Evolutionary conservation across 2,888 invertebrate species (phyloP).

Genomic region (Cyrtodaria siliqua): DNA sequence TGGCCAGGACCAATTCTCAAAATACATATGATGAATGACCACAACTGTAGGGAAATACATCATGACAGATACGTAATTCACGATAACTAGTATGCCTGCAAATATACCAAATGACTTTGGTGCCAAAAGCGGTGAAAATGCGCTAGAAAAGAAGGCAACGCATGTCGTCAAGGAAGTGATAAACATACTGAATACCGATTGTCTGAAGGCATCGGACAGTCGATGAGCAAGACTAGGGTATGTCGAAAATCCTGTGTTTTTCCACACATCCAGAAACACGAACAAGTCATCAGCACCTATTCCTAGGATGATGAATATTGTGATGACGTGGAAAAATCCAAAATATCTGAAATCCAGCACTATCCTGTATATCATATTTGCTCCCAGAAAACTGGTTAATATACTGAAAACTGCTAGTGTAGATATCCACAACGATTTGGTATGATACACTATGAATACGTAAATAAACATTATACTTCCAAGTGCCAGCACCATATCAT

Average conservation of each 20-base stretch:
- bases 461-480: slow-evolving; percentile 74
- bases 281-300: slow-evolving; percentile 77
- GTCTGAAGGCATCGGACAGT: slow-evolving; percentile 71
- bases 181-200: slow-evolving; percentile 72
- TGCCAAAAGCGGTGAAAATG: slow-evolving; percentile 75
- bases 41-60: slow-evolving; percentile 73
- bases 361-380: slow-evolving; percentile 74
- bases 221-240: slow-evolving; percentile 69
- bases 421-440: slow-evolving; percentile 74
- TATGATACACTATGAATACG: slow-evolving; percentile 71
- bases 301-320: slow-evolving; percentile 74
- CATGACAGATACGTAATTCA: slow-evolving; percentile 78
- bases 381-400: slow-evolving; percentile 69
- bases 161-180: slow-evolving; percentile 76
- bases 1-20: slow-evolving; percentile 61
- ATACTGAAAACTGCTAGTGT: slow-evolving; percentile 70
- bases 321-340: slow-evolving; percentile 75
- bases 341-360: slow-evolving; percentile 72
- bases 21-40: slow-evolving; percentile 70
- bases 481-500: slow-evolving; percentile 64
- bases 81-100: slow-evolving; percentile 72
- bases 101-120: slow-evolving; percentile 80
- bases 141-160: slow-evolving; percentile 74
- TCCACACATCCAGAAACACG: slow-evolving; percentile 77
- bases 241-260: slow-evolving; percentile 52